Base-by-base conservation (phyloP, 1,140 invertebrate genomes). In the Oppia nitens region DNA sequence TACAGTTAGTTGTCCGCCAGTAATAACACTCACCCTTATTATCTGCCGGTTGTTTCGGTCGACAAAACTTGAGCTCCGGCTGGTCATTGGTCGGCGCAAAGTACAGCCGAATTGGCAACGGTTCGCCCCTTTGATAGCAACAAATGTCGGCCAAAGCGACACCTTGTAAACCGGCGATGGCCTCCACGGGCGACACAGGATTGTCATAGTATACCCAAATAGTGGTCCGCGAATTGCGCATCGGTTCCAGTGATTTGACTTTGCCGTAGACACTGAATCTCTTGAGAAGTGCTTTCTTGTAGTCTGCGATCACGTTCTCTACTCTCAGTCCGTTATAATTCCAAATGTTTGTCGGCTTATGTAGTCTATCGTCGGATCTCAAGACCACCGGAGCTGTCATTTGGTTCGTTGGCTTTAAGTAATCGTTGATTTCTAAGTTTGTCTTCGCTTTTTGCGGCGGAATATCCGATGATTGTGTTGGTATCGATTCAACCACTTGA, bases 11-110 rank as follows among this genome's bases (percentile, higher is more conserved):
- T 14, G 61, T 62, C 17, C 61, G 21, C 61, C 61, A 62, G 53
- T 60, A 62, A 32, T 62, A 62, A 49, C 61, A 62, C 52, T 62
- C 61, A 9, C 20, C 55, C 21, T 57, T 55, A 23, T 55, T 62
- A 17, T 50, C 45, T 40, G 32, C n/a, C 23, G 61, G 61, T 20
- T 62, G 49, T 23, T 62, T 62, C 14, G 61, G 61, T 29, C 61
- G 47, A 21, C 26, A 55, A 49, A 60, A 62, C 29, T 62, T 62
- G 2, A 62, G 47, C 25, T 62, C 61, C 20, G 40, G 59, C 29
- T 62, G 61, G 51, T 55, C 48, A 29, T 62, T 53, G 32, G 61
- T 62, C 20, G 61, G 61, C 0, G 61, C 61, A 53, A 62, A 62
- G 23, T 55, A 55, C 20, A 62, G 12, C n/a, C 47, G 23, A 2